These are phyloP conservation scores for Cotesia congregata DNA, from an alignment of 2,888 invertebrate genomes.

Conservation along the genomic window DNA sequence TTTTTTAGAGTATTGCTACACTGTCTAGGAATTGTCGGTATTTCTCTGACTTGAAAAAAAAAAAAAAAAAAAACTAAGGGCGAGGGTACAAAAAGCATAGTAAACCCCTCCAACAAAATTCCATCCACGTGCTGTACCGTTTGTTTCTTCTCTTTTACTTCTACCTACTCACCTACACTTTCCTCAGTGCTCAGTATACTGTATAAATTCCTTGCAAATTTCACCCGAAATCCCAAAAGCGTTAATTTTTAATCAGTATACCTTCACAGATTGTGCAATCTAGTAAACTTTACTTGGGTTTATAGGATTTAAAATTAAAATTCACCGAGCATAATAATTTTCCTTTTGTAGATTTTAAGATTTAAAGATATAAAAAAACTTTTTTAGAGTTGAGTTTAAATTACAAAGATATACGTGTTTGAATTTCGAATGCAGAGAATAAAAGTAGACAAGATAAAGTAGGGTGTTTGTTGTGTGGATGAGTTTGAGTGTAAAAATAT, in stretches of 20 bases:
- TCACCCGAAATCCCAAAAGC: background rate
- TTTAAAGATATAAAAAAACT: background rate
- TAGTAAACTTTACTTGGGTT: conserved; percentile 14
- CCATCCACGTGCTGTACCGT: conserved; percentile 38
- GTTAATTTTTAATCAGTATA: conserved; percentile 7
- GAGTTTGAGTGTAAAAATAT: conserved; percentile 35
- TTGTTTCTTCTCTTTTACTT: conserved; percentile 29
- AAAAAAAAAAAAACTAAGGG: background rate
- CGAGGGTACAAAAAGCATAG: background rate
- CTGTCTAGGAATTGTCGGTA: conserved; percentile 11
- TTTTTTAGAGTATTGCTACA: conserved; percentile 4
- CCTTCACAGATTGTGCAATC: conserved; percentile 1
- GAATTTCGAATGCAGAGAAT: conserved; percentile 18
- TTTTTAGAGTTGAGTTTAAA: background rate
- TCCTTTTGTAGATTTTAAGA: background rate
- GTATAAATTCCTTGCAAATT: conserved; percentile 4
- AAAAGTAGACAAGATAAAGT: conserved; percentile 20
- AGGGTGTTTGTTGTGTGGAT: background rate
- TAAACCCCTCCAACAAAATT: conserved; percentile 33
- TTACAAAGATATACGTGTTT: conserved; percentile 14
- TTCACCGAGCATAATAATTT: conserved; percentile 7
- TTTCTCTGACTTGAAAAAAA: conserved; percentile 22
- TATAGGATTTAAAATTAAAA: conserved; percentile 6
- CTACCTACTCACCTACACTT: conserved; percentile 19
- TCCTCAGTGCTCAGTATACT: background rate